A percentile compares a stretch with the other conserved stretches of the same genome.
Conservation (phyloP, 2,888 invertebrate species). For the Drosophila atroscutellata region DNA sequence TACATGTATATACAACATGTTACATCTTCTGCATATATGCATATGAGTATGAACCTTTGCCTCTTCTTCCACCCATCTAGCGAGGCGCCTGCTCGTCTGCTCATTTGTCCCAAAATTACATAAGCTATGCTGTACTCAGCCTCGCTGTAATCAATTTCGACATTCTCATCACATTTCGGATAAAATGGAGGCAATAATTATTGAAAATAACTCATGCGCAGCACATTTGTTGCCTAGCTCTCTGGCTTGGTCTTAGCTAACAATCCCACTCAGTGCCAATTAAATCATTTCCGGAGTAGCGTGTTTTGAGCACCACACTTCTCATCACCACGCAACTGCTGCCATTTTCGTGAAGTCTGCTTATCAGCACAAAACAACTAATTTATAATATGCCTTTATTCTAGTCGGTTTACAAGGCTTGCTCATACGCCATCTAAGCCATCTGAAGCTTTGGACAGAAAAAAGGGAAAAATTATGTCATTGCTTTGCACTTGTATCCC, state of each 20-base stretch:
- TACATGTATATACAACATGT: slow-evolving; percentile 17
- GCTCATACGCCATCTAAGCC: slow-evolving; percentile 53
- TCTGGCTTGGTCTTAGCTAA: neutral
- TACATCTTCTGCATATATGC: slow-evolving; percentile 53
- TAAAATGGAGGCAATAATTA: slow-evolving; percentile 61
- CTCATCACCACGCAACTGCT: slow-evolving; percentile 2
- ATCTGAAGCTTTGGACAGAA: neutral
- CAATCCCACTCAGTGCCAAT: slow-evolving; percentile 47
- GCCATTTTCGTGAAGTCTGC: slow-evolving; percentile 45
- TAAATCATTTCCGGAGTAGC: slow-evolving; percentile 72
- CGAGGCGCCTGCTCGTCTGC: slow-evolving; percentile 57
- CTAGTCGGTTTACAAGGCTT: slow-evolving; percentile 31
- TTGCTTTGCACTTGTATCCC: slow-evolving; percentile 33
- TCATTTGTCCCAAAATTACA: slow-evolving; percentile 34
- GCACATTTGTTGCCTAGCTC: slow-evolving; percentile 63
- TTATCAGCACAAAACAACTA: slow-evolving; percentile 63
- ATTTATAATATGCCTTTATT: slow-evolving; percentile 65
- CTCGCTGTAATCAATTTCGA: slow-evolving; percentile 60
- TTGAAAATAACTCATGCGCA: slow-evolving; percentile 67
- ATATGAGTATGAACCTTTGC: slow-evolving; percentile 14
- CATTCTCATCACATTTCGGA: slow-evolving; percentile 59
- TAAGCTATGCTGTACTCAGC: neutral
- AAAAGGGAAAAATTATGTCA: slow-evolving; percentile 63
- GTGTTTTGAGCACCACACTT: slow-evolving; percentile 35
- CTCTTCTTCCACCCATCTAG: too few species aligned